These are phyloP conservation scores for Oceanodroma leucorhoa DNA, from an alignment of 2,797 vertebrate genomes.

Conservation along the genomic window DNA sequence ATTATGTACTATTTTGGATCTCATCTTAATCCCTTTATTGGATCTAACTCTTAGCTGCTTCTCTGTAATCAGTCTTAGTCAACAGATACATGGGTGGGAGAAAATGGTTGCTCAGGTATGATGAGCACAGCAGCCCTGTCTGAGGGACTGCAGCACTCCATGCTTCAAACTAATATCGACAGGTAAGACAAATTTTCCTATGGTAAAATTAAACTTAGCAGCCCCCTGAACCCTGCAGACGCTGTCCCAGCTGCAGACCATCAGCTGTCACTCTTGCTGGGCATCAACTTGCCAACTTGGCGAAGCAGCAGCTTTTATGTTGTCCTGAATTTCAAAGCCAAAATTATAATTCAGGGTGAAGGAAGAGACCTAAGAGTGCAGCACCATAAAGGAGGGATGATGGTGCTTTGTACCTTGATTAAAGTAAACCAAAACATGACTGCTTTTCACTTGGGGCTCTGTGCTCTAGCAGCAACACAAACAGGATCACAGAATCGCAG, in stretches of 20 bases:
- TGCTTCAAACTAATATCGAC: no score
- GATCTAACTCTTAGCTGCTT: background rate
- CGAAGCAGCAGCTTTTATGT: background rate
- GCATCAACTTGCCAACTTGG: background rate
- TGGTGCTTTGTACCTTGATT: background rate
- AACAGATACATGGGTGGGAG: background rate
- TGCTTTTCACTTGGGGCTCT: background rate
- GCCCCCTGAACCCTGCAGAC: background rate
- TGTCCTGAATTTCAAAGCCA: background rate
- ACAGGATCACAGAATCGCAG: background rate
- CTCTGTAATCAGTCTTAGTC: background rate
- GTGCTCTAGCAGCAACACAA: background rate
- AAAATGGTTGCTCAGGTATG: background rate
- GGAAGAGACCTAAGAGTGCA: background rate
- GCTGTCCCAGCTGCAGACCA: background rate
- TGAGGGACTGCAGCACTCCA: background rate
- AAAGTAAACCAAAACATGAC: background rate
- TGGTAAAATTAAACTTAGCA: background rate
- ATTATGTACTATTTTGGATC: background rate
- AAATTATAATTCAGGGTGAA: background rate
- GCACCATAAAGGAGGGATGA: background rate
- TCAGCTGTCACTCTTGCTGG: background rate
- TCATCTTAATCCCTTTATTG: conserved; percentile 1
- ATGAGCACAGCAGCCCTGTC: background rate
- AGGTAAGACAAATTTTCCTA: background rate